A percentile compares a stretch with the other conserved stretches of the same genome.
Evolutionary conservation across 1,140 invertebrate species (phyloP).

Genomic region (Cryptotermes secundus): DNA sequence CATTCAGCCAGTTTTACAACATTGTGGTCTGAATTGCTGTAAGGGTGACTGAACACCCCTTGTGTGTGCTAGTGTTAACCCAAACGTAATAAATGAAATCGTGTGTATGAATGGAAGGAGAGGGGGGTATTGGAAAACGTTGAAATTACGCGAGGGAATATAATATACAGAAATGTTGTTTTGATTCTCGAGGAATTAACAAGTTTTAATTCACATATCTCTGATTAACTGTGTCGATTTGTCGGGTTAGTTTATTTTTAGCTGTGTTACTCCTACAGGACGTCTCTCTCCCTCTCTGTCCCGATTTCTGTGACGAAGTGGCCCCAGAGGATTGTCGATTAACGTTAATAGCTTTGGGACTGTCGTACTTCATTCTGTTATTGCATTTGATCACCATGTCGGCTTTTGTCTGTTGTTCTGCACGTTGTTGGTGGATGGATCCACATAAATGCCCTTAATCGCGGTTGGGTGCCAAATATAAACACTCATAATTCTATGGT

Average conservation of each 20-base stretch:
- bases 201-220: neutral
- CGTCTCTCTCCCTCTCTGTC: neutral
- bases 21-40: too few relatives aligned
- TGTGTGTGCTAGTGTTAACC: too few relatives aligned
- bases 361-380: neutral
- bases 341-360: conserved; percentile 11
- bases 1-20: too few relatives aligned
- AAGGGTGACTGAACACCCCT: too few relatives aligned
- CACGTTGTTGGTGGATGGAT: neutral
- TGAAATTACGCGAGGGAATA: neutral
- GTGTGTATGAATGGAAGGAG: too few relatives aligned
- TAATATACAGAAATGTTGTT: neutral
- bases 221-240: neutral
- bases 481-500: too few relatives aligned
- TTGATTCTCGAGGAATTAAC: neutral
- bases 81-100: too few relatives aligned
- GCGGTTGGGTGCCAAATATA: neutral
- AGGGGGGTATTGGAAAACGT: neutral
- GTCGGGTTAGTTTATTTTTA: neutral
- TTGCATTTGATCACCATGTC: neutral
- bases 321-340: neutral
- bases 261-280: too few relatives aligned
- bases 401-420: neutral
- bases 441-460: neutral
- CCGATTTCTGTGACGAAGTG: neutral